phyloP scores from a whole-genome alignment of 2,113 vertebrate species.

The Odontophorus gujanensis region DNA sequence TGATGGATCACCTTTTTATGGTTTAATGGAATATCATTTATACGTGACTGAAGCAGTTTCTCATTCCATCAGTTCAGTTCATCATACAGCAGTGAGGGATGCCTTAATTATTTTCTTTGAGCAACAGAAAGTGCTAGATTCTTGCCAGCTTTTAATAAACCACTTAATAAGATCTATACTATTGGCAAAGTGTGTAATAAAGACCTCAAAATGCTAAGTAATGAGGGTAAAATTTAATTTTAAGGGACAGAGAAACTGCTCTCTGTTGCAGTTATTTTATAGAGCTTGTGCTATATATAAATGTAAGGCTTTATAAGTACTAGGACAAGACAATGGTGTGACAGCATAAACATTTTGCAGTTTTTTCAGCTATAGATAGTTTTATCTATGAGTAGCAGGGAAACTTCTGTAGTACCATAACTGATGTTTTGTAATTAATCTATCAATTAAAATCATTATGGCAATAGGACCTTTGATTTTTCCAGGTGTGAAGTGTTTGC shows the following conservation, averaged over 20 bases:
- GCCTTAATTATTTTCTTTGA: background rate
- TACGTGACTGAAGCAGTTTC: background rate
- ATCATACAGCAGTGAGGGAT: background rate
- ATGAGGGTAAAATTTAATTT: background rate
- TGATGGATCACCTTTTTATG: background rate
- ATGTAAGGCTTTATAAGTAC: background rate
- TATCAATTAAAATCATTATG: background rate
- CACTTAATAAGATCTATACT: background rate
- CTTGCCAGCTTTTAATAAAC: background rate
- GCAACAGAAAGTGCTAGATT: background rate
- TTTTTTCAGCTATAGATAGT: background rate
- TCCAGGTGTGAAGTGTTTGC: background rate
- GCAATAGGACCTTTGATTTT: background rate
- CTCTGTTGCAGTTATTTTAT: background rate
- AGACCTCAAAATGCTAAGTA: background rate
- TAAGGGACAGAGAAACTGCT: background rate
- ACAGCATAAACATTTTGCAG: background rate
- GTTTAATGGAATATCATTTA: background rate
- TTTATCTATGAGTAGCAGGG: background rate
- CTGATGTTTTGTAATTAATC: background rate
- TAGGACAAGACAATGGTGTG: background rate
- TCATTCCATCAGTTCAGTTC: background rate
- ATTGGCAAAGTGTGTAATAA: background rate
- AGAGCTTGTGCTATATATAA: background rate
- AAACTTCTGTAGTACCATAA: background rate